Evolutionary conservation across 1,140 invertebrate genomes (phyloP), one percentile per base, ranked within the genome.

Genomic region (Drosophila subobscura): DNA sequence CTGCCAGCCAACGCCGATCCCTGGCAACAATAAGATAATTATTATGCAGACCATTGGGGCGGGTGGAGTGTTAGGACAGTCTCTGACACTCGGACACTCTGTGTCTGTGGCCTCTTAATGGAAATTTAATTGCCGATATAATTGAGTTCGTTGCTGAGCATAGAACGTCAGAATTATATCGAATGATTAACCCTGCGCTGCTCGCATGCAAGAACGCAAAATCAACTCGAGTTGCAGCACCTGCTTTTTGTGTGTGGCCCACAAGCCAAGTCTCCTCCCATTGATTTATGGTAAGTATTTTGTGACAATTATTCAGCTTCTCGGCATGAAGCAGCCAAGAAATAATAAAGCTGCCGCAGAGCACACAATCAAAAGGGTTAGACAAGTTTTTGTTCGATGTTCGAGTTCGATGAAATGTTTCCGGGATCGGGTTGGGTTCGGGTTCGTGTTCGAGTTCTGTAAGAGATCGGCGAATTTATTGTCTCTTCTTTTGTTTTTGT

Each of bases 201-300:
- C 16, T 5, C 5, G 25, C 25, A 5, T 27, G 52, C 49, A 20
- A 12, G 8, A 23, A 49, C 16, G 40, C 54, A 50, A 49, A 49
- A 45, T 25, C 49, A 63, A 27, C 27, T 50, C 27, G 4, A 10
- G 8, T 14, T n/a, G 20, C 12, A 54, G 61, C 65, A 66, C 42
- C 42, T 68, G 65, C 7, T 47, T 55, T 66, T 41, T 51, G 20
- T 51, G 47, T 51, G 58, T 47, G 49, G 37, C 23, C 6, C 33
- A 44, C 45, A 60, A 4, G 40, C 45, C 37, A 61, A 79, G 56
- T 14, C 49, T 12, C 67, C 37, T 45, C 25, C 0, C 5, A 27
- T 70, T 79, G 77, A 79, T 79, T 79, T 79, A 79, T 79, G 71
- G 51, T 79, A 70, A n/a, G n/a, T n/a, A n/a, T 79, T 79, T 75